Evolutionary conservation across 2,888 invertebrate genomes (phyloP).

Genomic region (Cantharis nigra): DNA sequence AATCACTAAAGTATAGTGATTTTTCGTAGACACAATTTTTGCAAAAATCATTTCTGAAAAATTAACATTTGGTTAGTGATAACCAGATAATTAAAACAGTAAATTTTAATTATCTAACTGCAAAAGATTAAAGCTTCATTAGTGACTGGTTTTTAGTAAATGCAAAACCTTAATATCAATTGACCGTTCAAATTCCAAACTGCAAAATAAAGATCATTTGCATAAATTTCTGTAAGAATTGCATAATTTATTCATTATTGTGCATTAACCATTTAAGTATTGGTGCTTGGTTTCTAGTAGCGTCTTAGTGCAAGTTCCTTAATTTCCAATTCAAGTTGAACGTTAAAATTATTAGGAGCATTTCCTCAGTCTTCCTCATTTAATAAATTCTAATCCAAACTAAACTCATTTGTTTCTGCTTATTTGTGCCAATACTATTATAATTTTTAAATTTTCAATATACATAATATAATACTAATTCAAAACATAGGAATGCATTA

Average conservation of each 20-base stretch:
- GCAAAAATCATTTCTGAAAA: no score
- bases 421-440: not conserved
- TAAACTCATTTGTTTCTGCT: not conserved
- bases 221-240: not conserved
- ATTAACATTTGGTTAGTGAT: no score
- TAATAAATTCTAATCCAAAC: not conserved
- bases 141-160: not conserved
- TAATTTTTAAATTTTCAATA: not conserved
- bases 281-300: not conserved
- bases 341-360: not conserved
- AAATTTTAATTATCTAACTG: no score
- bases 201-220: not conserved
- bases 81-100: no score
- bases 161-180: not conserved
- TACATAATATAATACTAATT: not conserved
- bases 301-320: not conserved
- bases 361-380: not conserved
- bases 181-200: not conserved
- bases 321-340: not conserved
- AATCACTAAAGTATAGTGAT: no score
- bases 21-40: no score
- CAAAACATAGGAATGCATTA: not conserved
- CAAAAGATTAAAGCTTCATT: not conserved
- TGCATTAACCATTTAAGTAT: not conserved
- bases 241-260: not conserved